Percentiles rank a stretch among this genome's conserved stretches.
Evolutionary conservation across 2,888 invertebrate species (phyloP).

Genomic region (Myopa testacea): DNA sequence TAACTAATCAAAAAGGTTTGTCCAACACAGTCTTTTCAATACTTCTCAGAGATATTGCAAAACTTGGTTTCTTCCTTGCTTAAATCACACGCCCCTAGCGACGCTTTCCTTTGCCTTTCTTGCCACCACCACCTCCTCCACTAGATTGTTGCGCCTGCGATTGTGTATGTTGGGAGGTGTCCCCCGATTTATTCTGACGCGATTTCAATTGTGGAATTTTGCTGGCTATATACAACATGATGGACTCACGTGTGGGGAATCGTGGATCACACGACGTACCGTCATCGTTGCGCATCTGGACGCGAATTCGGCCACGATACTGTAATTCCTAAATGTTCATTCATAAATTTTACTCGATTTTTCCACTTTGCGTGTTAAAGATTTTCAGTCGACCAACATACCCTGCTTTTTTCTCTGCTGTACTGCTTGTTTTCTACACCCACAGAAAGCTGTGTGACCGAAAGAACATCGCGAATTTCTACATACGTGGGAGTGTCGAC

Average conservation of each 20-base stretch:
- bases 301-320: constrained; percentile 88
- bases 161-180: constrained; percentile 51
- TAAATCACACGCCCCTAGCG: constrained; percentile 48
- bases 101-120: constrained; percentile 67
- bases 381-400: constrained; percentile 51
- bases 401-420: constrained; percentile 88
- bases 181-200: constrained; percentile 70
- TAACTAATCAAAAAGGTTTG: background rate
- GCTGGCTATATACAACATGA: constrained; percentile 82
- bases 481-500: constrained; percentile 95
- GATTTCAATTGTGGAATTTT: constrained; percentile 93
- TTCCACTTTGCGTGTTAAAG: background rate
- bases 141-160: constrained; percentile 45
- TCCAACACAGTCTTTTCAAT: background rate
- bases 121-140: constrained; percentile 57
- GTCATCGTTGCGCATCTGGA: constrained; percentile 93
- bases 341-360: background rate
- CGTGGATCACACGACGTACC: constrained; percentile 79
- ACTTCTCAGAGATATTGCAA: background rate
- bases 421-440: constrained; percentile 95
- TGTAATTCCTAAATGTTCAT: constrained; percentile 75
- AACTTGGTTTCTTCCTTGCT: background rate
- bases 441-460: constrained; percentile 84
- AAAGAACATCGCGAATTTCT: constrained; percentile 93
- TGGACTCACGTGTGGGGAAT: constrained; percentile 80